These are phyloP conservation scores for Drosophila pectinifera DNA, from an alignment of 1,140 invertebrate species.

Conservation along the genomic window DNA sequence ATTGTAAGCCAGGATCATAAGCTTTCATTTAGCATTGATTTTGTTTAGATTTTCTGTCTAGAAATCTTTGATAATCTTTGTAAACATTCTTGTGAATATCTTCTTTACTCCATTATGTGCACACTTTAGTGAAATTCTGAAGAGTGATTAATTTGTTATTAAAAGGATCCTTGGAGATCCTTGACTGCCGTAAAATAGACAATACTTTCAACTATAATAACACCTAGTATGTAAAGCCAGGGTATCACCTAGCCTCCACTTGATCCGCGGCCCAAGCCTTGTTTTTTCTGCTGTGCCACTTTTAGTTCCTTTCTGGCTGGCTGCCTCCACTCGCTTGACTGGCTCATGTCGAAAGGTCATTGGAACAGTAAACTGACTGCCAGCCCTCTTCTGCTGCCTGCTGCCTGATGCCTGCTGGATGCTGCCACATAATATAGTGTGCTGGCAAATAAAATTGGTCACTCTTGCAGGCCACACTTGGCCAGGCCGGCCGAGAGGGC, in stretches of 20 bases:
- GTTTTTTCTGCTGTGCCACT: slow-evolving; percentile 45
- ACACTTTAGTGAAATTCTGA: too few relatives aligned
- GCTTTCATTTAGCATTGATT: too few relatives aligned
- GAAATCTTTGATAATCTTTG: too few relatives aligned
- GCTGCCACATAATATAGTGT: slow-evolving; percentile 37
- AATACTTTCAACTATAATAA: too few relatives aligned
- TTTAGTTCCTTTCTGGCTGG: slow-evolving; percentile 49
- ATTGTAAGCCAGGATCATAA: too few relatives aligned
- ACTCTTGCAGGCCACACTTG: slow-evolving; percentile 23
- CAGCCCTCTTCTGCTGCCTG: slow-evolving; percentile 5
- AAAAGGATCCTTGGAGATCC: too few relatives aligned
- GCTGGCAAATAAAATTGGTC: slow-evolving; percentile 46
- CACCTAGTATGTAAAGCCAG: neutral
- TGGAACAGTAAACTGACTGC: slow-evolving; percentile 56
- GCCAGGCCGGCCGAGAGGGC: slow-evolving; percentile 24
- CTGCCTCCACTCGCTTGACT: slow-evolving; percentile 47
- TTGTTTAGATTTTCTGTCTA: too few relatives aligned
- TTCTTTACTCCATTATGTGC: too few relatives aligned
- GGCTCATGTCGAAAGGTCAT: slow-evolving; percentile 73
- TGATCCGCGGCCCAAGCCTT: neutral
- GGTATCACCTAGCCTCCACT: slow-evolving; percentile 9
- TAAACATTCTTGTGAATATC: too few relatives aligned
- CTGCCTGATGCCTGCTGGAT: slow-evolving; percentile 3
- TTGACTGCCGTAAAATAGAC: too few relatives aligned
- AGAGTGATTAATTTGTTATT: too few relatives aligned